Evolutionary conservation across 2,888 invertebrate species (phyloP), one percentile per base, ranked within the genome.

Genomic region (Tetheella fluctuosa): DNA sequence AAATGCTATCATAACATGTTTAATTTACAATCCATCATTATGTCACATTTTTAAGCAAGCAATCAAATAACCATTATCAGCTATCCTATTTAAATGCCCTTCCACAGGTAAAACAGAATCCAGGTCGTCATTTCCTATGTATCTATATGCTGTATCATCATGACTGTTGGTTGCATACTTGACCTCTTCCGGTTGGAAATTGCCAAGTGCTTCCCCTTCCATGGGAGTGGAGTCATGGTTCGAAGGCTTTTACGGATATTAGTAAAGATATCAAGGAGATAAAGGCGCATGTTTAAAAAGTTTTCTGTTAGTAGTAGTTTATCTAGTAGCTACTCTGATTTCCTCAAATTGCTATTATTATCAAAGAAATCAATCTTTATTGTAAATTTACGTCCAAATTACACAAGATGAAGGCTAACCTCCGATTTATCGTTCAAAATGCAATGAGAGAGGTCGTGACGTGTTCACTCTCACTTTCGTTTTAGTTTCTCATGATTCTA

Each of bases 171-270:
- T 56, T 55, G 25, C 58, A 69, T 70, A 77, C 77, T 81, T 84
- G 85, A 86, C 86, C 84, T 74, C 83, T 65, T 77, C 79, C 77
- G 69, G 64, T 69, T 68, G 84, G 87, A 88, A 83, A 84, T 87
- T 83, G 77, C 79, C 62, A 70, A 79, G 77, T 76, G 77, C 81
- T 83, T 83, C 81, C 80, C 64, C 58, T 37, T 57, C 65, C 60
- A 64, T 67, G 63, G 64, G 70, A 76, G 67, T 64, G 63, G 59
- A 68, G 64, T 67, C 69, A 64, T 65, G 68, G 68, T 34, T 64
- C 66, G 67, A 77, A 73, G 70, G 64, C 70, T 73, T 73, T 71
- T 67, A 76, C 76, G 71, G 67, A 69, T 71, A 70, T 64, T 69
- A 68, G 61, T 64, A 58, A 52, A 15, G 17, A 1, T 60, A 48